These are phyloP conservation scores for Catharus fuscescens DNA, from an alignment of 2,113 vertebrate genomes.

Conservation along the genomic window DNA sequence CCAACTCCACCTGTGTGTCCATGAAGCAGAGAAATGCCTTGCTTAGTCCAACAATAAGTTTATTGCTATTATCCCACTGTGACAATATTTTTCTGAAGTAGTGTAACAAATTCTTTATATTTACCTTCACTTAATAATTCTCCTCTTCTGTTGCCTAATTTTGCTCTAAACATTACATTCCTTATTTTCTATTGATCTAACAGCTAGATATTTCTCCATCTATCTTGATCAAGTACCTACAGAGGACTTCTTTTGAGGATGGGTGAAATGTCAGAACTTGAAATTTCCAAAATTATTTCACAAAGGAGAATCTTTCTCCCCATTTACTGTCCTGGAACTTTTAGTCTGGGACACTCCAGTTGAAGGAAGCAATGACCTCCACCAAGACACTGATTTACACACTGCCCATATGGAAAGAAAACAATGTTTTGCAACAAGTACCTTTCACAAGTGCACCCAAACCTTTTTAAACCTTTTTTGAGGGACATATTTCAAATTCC, in stretches of 20 bases:
- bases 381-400: not conserved
- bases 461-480: not conserved
- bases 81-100: not conserved
- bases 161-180: not conserved
- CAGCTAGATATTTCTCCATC: not conserved
- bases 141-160: not conserved
- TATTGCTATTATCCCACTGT: not conserved
- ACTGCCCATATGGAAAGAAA: not conserved
- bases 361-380: rapidly evolving
- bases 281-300: not conserved
- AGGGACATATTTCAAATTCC: not conserved
- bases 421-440: not conserved
- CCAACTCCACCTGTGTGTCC: not conserved
- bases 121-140: not conserved
- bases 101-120: not conserved
- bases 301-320: not conserved
- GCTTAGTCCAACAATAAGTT: not conserved
- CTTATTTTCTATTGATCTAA: not conserved
- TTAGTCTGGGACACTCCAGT: not conserved
- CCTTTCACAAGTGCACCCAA: not conserved
- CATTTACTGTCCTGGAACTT: not conserved
- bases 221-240: not conserved
- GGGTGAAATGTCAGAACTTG: not conserved
- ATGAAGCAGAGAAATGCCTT: not conserved
- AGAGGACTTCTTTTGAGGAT: not conserved